Percentiles rank a stretch among this genome's conserved stretches.
phyloP scores from a whole-genome alignment of 2,113 vertebrate species.

The Heterocephalus glaber region DNA sequence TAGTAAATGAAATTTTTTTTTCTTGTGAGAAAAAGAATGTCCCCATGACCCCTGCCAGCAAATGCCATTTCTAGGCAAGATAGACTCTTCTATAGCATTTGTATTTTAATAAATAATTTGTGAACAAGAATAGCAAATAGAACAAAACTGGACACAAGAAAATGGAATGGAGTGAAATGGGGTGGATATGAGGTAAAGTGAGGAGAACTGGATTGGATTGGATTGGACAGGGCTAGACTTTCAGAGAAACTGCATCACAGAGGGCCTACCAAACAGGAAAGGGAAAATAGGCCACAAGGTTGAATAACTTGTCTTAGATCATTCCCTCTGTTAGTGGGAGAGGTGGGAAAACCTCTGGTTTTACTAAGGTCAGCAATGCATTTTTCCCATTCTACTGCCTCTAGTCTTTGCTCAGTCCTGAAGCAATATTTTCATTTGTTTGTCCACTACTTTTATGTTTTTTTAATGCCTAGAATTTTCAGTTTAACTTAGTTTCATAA shows the following conservation, averaged over 20 bases:
- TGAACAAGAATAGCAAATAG: not conserved
- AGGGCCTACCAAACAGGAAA: not conserved
- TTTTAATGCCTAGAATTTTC: slow-evolving; percentile 43
- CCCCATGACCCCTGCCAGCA: not conserved
- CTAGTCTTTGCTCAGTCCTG: not conserved
- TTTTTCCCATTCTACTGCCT: not conserved
- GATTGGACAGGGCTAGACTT: not conserved
- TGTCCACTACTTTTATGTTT: slow-evolving; percentile 29
- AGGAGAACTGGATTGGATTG: not conserved
- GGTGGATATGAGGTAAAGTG: not conserved
- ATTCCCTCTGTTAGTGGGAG: not conserved
- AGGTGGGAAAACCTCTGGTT: not conserved
- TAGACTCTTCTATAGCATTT: not conserved
- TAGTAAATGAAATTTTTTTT: not conserved
- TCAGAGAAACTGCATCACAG: not conserved
- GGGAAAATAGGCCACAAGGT: not conserved
- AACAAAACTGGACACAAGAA: not conserved
- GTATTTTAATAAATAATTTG: slow-evolving; percentile 21
- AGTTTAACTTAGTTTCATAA: slow-evolving; percentile 53
- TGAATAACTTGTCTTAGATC: not conserved
- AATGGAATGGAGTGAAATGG: not conserved
- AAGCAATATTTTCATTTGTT: slow-evolving; percentile 25
- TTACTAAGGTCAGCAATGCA: not conserved
- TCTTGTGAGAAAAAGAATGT: not conserved
- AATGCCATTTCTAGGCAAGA: slow-evolving; percentile 20